Conservation (phyloP, 2,888 invertebrate species). For the Ceratothoa steindachneri region DNA sequence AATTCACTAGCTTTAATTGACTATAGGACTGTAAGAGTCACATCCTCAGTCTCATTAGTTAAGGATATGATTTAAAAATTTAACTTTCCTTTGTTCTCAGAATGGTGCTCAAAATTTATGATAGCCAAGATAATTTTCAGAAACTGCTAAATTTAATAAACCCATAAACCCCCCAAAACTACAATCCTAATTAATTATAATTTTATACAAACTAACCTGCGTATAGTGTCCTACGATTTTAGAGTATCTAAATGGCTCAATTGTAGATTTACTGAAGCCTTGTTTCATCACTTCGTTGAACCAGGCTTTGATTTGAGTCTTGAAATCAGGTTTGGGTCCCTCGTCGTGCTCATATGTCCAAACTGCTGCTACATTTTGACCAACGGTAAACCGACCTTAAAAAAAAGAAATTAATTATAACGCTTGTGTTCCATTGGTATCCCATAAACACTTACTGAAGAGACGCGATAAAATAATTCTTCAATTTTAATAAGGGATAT, state of each 20-base stretch:
- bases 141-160: too few species aligned
- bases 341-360: constrained; percentile 70
- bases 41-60: too few species aligned
- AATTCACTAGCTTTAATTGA: too few species aligned
- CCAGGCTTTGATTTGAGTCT: constrained; percentile 72
- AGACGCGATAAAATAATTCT: background rate
- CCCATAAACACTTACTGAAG: too few species aligned
- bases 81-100: too few species aligned
- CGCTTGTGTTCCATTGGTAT: too few species aligned
- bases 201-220: constrained; percentile 69
- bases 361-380: constrained; percentile 78
- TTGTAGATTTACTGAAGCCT: constrained; percentile 45
- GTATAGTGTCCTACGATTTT: constrained; percentile 76
- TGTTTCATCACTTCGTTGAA: constrained; percentile 67
- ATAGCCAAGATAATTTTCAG: too few species aligned
- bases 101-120: too few species aligned
- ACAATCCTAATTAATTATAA: too few species aligned
- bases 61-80: too few species aligned
- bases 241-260: constrained; percentile 57
- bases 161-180: too few species aligned
- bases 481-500: background rate
- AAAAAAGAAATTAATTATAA: constrained; percentile 30
- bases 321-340: constrained; percentile 65
- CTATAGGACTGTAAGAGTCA: too few species aligned
- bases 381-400: constrained; percentile 70